phyloP scores from a whole-genome alignment of 2,888 invertebrate genomes.

The Hirtodrosophila duncani region DNA sequence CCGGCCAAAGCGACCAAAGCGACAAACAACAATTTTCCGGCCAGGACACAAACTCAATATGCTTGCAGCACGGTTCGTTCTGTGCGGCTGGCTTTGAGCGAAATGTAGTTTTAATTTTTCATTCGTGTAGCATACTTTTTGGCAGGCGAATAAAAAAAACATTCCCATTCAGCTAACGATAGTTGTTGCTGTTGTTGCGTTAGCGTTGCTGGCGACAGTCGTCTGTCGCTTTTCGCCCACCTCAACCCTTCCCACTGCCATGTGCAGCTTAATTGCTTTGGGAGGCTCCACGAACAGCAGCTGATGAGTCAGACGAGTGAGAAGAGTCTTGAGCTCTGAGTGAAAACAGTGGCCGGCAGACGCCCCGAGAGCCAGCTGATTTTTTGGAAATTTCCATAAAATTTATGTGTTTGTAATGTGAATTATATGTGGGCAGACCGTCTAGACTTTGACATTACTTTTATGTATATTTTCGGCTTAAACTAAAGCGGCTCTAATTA shows the following conservation, averaged over 20 bases:
- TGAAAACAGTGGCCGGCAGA: slow-evolving; percentile 2
- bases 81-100: background rate
- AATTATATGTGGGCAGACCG: background rate
- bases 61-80: background rate
- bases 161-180: no score
- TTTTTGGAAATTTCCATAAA: background rate
- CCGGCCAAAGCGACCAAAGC: slow-evolving; percentile 15
- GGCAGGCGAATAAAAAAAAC: slow-evolving; percentile 34
- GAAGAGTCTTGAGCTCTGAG: slow-evolving; percentile 23
- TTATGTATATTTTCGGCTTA: no score
- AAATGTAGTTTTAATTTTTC: slow-evolving; percentile 42
- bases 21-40: slow-evolving; percentile 21
- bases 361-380: slow-evolving; percentile 1
- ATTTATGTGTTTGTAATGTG: background rate
- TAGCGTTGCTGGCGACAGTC: slow-evolving; percentile 31
- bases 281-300: no score
- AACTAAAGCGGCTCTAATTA: no score
- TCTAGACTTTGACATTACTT: background rate
- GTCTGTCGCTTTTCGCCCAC: slow-evolving; percentile 36
- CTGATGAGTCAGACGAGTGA: slow-evolving; percentile 28
- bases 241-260: slow-evolving; percentile 12
- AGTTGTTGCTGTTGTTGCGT: slow-evolving; percentile 7
- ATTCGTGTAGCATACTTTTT: slow-evolving; percentile 53
- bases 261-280: slow-evolving; percentile 41
- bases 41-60: slow-evolving; percentile 23